Evolutionary conservation across 2,888 invertebrate species (phyloP).

Genomic region (Agapostemon virescens): DNA sequence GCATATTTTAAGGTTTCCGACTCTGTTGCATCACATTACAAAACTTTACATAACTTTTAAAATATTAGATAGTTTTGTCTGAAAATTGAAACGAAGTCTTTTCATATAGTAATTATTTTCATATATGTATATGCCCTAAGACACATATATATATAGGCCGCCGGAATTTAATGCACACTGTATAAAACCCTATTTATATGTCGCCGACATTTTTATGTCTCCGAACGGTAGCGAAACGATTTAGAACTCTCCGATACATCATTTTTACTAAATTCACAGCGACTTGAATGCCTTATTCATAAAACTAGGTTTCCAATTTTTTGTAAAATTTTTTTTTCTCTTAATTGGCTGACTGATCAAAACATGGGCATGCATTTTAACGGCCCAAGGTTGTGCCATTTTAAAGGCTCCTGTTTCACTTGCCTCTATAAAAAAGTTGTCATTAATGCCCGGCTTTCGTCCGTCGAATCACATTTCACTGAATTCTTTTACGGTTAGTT

Average conservation of each 20-base stretch:
- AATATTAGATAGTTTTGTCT: too few species aligned
- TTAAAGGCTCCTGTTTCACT: background rate
- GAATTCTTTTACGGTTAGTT: slow-evolving; percentile 28
- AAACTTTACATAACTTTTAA: too few species aligned
- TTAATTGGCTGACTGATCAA: background rate
- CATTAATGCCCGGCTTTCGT: slow-evolving; percentile 20
- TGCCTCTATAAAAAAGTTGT: slow-evolving; percentile 12
- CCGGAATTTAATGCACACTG: too few species aligned
- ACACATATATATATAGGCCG: too few species aligned
- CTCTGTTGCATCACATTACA: too few species aligned
- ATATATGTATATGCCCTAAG: too few species aligned
- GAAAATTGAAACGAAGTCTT: too few species aligned
- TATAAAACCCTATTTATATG: too few species aligned
- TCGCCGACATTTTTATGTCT: too few species aligned
- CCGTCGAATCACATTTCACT: slow-evolving; percentile 27
- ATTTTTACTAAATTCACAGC: background rate
- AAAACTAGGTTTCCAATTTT: background rate
- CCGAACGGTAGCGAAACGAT: too few species aligned
- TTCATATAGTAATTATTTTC: too few species aligned
- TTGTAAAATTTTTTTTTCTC: background rate
- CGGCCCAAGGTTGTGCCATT: background rate
- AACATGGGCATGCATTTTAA: background rate
- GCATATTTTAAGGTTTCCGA: too few species aligned
- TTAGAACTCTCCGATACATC: background rate
- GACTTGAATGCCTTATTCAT: background rate